Conservation (phyloP, 2,888 invertebrate species). For the Hecatera dysodea region DNA sequence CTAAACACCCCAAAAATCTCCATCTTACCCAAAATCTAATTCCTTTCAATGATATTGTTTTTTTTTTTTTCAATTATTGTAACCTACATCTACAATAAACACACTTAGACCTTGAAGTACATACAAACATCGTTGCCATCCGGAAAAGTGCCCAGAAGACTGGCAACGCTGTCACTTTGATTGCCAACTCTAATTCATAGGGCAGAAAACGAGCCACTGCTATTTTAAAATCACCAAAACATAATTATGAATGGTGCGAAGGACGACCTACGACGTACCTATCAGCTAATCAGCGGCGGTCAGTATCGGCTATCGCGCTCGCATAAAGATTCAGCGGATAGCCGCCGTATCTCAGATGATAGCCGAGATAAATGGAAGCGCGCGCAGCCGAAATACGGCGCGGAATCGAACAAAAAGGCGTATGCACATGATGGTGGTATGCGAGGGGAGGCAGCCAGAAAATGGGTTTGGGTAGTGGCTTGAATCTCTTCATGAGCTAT, state of each 20-base stretch:
- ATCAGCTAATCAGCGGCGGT: constrained; percentile 82
- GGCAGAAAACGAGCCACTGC: constrained; percentile 2
- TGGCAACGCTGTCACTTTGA: too few species aligned
- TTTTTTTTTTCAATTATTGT: too few species aligned
- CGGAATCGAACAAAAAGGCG: constrained; percentile 84
- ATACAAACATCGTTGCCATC: too few species aligned
- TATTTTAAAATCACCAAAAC: constrained; percentile 50
- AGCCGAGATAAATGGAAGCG: constrained; percentile 86
- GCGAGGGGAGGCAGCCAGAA: constrained; percentile 55
- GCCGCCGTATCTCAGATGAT: constrained; percentile 86
- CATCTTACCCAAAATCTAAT: too few species aligned
- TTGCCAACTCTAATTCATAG: too few species aligned
- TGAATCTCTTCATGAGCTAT: too few species aligned
- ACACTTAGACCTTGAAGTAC: too few species aligned
- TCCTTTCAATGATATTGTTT: too few species aligned
- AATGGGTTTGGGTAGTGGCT: background rate
- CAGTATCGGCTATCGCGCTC: constrained; percentile 78
- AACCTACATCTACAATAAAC: too few species aligned
- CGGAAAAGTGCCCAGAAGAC: too few species aligned
- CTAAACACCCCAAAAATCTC: too few species aligned
- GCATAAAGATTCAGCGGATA: constrained; percentile 85
- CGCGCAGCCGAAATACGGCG: constrained; percentile 88
- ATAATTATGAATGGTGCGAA: constrained; percentile 72
- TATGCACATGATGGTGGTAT: constrained; percentile 74
- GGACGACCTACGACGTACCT: constrained; percentile 76